Evolutionary conservation across 2,113 vertebrate species (phyloP).

Genomic region (Centropus unirufus): DNA sequence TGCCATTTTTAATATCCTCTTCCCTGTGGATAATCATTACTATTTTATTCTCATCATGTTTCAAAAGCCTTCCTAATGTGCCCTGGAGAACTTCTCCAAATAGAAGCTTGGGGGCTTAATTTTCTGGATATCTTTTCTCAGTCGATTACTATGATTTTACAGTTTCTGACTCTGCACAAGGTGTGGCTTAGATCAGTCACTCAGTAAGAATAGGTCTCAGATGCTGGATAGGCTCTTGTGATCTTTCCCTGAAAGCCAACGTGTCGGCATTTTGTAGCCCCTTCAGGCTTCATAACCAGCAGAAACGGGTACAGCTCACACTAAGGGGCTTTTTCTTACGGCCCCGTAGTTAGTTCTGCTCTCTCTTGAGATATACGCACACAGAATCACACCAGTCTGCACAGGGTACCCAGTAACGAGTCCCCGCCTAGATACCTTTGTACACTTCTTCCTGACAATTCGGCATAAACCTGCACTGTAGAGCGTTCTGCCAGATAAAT

Average conservation of each 20-base stretch:
- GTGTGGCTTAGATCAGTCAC: background rate
- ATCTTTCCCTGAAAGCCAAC: background rate
- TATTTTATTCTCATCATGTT: background rate
- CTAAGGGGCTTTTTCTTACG: background rate
- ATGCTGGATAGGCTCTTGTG: background rate
- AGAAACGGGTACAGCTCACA: background rate
- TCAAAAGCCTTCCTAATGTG: background rate
- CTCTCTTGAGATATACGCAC: rapidly evolving
- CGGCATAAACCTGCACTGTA: background rate
- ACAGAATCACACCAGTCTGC: background rate
- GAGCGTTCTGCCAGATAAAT: background rate
- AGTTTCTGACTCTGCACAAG: background rate
- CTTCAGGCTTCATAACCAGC: background rate
- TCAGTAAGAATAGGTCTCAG: background rate
- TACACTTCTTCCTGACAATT: background rate
- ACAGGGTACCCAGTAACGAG: background rate
- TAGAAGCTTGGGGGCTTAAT: background rate
- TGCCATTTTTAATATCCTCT: background rate
- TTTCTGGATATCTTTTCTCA: background rate
- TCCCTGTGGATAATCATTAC: background rate
- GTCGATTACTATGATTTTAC: background rate
- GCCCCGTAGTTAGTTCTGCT: background rate
- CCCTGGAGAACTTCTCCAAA: background rate
- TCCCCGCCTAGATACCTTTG: background rate
- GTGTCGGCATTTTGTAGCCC: background rate